These are phyloP conservation scores for Umimayanthus kanabou DNA, from an alignment of 92 coral and sea anemone genomes.

Conservation along the genomic window DNA sequence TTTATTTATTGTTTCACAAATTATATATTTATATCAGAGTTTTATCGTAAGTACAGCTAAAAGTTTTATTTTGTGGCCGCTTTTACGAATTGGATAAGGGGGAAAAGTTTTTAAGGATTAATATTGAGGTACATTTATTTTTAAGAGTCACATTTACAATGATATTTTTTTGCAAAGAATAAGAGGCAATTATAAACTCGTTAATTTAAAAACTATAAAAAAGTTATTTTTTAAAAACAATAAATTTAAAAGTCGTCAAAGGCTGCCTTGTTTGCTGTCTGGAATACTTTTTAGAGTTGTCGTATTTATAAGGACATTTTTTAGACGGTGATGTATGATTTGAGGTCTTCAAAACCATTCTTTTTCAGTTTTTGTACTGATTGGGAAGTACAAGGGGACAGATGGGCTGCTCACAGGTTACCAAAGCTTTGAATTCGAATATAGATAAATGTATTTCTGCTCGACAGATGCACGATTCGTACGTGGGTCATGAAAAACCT, in stretches of 20 bases:
- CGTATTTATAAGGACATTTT: too few species aligned
- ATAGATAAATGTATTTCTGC: too few species aligned
- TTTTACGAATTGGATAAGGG: not conserved
- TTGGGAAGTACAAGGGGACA: too few species aligned
- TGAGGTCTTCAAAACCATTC: too few species aligned
- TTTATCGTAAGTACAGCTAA: not conserved
- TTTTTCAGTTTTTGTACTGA: too few species aligned
- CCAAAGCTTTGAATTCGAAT: too few species aligned
- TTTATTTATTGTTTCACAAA: too few species aligned
- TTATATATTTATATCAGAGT: not conserved
- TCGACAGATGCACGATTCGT: too few species aligned
- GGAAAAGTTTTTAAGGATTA: not conserved
- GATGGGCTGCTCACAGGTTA: too few species aligned
- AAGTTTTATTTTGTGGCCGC: not conserved
- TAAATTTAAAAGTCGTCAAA: not conserved
- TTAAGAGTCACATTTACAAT: not conserved
- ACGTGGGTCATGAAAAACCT: too few species aligned
- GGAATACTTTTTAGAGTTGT: too few species aligned
- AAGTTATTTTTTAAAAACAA: not conserved
- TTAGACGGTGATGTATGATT: too few species aligned
- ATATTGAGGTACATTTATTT: not conserved
- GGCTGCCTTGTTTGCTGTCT: not conserved
- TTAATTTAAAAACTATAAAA: not conserved
- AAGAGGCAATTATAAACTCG: conserved; percentile 1
- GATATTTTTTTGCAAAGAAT: conserved; percentile 17